phyloP scores from a whole-genome alignment of 2,113 vertebrate species.

The Speoplatyrhinus poulsoni region DNA sequence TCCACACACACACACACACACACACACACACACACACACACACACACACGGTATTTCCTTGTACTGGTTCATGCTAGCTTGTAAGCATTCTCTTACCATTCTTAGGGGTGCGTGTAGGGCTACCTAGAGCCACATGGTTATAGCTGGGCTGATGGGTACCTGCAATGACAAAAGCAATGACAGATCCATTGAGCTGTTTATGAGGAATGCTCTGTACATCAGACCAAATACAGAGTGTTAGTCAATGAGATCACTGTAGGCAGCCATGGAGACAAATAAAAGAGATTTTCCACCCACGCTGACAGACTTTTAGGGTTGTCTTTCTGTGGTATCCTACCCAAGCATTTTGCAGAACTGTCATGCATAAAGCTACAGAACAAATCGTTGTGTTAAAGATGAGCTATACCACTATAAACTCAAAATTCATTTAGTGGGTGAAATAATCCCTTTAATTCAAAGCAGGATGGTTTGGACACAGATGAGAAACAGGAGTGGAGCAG shows the following conservation, averaged over 20 bases:
- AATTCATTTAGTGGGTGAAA: constrained; percentile 29
- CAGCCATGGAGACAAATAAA: constrained; percentile 28
- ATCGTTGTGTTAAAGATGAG: too few species aligned
- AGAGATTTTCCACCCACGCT: constrained; percentile 45
- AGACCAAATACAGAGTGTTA: constrained; percentile 37
- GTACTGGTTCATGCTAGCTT: constrained; percentile 9
- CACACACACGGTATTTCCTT: background rate
- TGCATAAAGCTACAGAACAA: too few species aligned
- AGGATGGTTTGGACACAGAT: constrained; percentile 28
- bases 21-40: too few species aligned
- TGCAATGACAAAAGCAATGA: constrained; percentile 83
- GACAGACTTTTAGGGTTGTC: background rate
- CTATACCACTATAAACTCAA: background rate
- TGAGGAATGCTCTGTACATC: constrained; percentile 37
- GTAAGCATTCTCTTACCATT: constrained; percentile 84
- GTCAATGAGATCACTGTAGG: background rate
- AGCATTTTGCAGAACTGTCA: background rate
- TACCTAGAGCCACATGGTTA: constrained; percentile 92
- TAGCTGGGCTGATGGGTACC: constrained; percentile 94
- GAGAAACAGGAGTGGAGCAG: constrained; percentile 22
- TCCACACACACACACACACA: too few species aligned
- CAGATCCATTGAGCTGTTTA: constrained; percentile 56
- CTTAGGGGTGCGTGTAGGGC: constrained; percentile 91
- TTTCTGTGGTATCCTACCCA: background rate
- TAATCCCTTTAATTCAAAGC: background rate